Base-by-base conservation (phyloP, 2,113 vertebrate genomes). In the Halichoeres trimaculatus region DNA sequence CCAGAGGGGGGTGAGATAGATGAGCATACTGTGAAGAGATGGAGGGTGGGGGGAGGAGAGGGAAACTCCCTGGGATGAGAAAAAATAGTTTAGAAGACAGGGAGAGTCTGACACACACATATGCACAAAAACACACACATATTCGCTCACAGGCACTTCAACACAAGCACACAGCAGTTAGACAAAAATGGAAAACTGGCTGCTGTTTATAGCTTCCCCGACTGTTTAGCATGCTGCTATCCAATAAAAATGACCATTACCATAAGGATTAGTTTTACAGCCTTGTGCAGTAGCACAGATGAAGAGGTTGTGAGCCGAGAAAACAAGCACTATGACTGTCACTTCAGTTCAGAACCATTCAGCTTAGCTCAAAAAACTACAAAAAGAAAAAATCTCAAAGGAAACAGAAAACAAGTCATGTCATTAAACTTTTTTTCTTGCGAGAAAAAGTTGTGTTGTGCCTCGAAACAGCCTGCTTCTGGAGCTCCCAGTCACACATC, bases 21-120 rank as follows among this genome's bases (percentile, higher is more conserved):
- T 48, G 19, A 34, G 53, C 38, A 24, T n/a, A 12, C 62, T 43
- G 34, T 22, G 48, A 23, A 45, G 48, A 54, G 64, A 74, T 51
- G 11, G 47, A 17, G 56, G 36, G 40, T 30, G 63, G 12, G 20
- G 55, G 62, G 41, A n/a, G 30, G 71, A 6, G 5, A 4, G 67
- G 71, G 75, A 83, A 79, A 85, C 78, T 87, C 80, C 78, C 70
- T 48, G 55, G 63, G 70, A 79, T 80, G 54, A 78, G 60, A 75
- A 45, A 78, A 67, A 58, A 65, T 60, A 68, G 54, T 78, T 76
- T 30, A 38, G 57, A 45, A 64, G 54, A 57, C 64, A 43, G 68
- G 64, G 58, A 61, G 40, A 76, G 26, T 58, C 61, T 71, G 57
- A 70, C 1, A 26, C 52, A 52, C 57, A 65, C 20, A 48, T 43